These are phyloP conservation scores for Tenthredo notha DNA, from an alignment of 2,888 invertebrate genomes.

Conservation along the genomic window DNA sequence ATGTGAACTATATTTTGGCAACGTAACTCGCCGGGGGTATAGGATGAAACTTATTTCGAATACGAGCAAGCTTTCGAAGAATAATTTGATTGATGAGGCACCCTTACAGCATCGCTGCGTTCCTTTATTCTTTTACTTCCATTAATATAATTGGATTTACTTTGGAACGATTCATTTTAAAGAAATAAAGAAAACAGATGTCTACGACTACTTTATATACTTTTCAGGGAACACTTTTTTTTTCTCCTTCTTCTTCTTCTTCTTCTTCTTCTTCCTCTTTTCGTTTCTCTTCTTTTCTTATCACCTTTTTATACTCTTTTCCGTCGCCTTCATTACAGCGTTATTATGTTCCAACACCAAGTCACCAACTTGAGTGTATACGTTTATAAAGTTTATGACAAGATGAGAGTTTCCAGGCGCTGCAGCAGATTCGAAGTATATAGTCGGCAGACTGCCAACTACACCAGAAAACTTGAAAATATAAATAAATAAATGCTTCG, in stretches of 20 bases:
- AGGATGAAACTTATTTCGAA: background rate
- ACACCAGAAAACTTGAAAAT: slow-evolving; percentile 20
- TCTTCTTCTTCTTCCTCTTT: background rate
- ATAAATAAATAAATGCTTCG: background rate
- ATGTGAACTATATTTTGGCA: background rate
- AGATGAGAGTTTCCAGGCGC: slow-evolving; percentile 41
- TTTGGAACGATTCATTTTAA: slow-evolving; percentile 39
- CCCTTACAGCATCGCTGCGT: slow-evolving; percentile 25
- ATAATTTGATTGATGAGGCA: slow-evolving; percentile 51
- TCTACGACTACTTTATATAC: slow-evolving; percentile 9
- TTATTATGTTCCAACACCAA: slow-evolving; percentile 47
- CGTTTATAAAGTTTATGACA: slow-evolving; percentile 47
- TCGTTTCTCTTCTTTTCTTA: slow-evolving; percentile 7
- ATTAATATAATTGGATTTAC: slow-evolving; percentile 51
- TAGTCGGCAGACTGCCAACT: slow-evolving; percentile 32
- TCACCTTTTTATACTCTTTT: slow-evolving; percentile 14
- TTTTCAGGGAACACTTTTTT: background rate
- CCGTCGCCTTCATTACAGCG: slow-evolving; percentile 44
- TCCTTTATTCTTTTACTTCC: slow-evolving; percentile 47
- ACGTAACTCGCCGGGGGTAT: background rate
- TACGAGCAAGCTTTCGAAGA: slow-evolving; percentile 31
- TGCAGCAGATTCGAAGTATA: slow-evolving; percentile 16
- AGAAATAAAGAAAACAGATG: slow-evolving; percentile 27
- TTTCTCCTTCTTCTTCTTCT: background rate
- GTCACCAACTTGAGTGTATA: slow-evolving; percentile 42